Conservation (phyloP, 1,140 invertebrate species). For the Drosophila hydei region DNA sequence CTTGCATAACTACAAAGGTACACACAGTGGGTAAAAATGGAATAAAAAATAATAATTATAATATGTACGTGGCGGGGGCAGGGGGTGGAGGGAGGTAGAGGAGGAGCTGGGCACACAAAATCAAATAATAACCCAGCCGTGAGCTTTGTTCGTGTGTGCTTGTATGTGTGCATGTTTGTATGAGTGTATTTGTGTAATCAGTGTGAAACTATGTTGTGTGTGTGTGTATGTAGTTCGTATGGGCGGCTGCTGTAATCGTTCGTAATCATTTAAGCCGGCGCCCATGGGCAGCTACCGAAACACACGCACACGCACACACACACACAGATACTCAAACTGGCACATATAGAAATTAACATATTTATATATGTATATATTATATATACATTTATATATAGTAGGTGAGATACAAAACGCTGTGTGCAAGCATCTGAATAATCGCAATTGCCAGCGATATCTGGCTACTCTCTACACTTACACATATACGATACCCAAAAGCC, state of each 20-base stretch:
- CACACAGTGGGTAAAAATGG: slow-evolving; percentile 4
- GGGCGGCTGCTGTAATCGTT: slow-evolving; percentile 38
- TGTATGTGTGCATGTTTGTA: not conserved
- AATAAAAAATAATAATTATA: slow-evolving; percentile 9
- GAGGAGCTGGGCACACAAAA: slow-evolving; percentile 3
- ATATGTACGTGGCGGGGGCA: not conserved
- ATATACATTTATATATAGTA: not conserved
- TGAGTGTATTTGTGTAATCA: slow-evolving; percentile 12
- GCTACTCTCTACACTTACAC: not conserved
- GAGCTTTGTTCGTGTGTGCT: slow-evolving; percentile 3
- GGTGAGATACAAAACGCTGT: slow-evolving; percentile 23
- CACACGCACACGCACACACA: not conserved
- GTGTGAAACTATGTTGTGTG: not conserved
- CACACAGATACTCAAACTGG: too few relatives aligned
- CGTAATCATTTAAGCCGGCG: slow-evolving; percentile 41
- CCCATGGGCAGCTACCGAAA: slow-evolving; percentile 11
- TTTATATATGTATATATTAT: not conserved
- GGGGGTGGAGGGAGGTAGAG: too few relatives aligned
- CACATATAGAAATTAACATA: too few relatives aligned
- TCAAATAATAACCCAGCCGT: slow-evolving; percentile 23
- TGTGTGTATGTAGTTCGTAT: slow-evolving; percentile 30
- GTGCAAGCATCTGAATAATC: slow-evolving; percentile 52
- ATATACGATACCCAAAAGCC: not conserved
- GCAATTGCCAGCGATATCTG: slow-evolving; percentile 32
- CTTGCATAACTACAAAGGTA: slow-evolving; percentile 37